phyloP scores from a whole-genome alignment of 2,113 vertebrate genomes.

The Pagrus major region DNA sequence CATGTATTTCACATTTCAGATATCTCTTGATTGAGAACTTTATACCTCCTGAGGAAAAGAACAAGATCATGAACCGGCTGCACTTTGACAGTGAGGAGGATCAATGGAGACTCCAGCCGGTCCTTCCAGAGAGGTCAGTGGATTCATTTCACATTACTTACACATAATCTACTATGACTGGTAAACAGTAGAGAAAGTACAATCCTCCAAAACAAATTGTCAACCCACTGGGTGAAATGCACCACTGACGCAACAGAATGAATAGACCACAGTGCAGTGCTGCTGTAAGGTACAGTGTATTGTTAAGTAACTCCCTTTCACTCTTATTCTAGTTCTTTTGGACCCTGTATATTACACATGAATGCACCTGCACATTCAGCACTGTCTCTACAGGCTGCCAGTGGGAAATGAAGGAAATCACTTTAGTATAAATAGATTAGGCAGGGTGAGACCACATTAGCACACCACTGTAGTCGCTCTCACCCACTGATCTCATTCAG shows the following conservation, averaged over 20 bases:
- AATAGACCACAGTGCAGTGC: neutral
- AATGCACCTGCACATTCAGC: neutral
- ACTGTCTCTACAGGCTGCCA: neutral
- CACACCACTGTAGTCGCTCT: too few relatives aligned
- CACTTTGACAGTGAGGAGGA: constrained; percentile 94
- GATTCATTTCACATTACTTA: neutral
- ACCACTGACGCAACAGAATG: neutral
- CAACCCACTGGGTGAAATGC: neutral
- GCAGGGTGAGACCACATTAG: neutral
- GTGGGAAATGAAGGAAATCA: constrained; percentile 6
- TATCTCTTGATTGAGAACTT: constrained; percentile 98
- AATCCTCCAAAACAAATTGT: neutral
- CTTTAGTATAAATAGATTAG: neutral
- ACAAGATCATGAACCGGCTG: constrained; percentile 96
- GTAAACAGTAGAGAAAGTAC: neutral
- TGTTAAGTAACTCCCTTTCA: too few relatives aligned
- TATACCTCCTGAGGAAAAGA: constrained; percentile 96
- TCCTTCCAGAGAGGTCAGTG: constrained; percentile 89
- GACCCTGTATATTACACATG: constrained; percentile 4
- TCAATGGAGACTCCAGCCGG: constrained; percentile 93
- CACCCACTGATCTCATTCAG: too few relatives aligned
- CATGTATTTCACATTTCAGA: constrained; percentile 79
- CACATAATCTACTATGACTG: neutral
- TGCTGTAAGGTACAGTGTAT: neutral
- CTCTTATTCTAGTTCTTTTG: neutral